Conservation (phyloP, 2,797 vertebrate species). For the Cyprinella venusta region DNA sequence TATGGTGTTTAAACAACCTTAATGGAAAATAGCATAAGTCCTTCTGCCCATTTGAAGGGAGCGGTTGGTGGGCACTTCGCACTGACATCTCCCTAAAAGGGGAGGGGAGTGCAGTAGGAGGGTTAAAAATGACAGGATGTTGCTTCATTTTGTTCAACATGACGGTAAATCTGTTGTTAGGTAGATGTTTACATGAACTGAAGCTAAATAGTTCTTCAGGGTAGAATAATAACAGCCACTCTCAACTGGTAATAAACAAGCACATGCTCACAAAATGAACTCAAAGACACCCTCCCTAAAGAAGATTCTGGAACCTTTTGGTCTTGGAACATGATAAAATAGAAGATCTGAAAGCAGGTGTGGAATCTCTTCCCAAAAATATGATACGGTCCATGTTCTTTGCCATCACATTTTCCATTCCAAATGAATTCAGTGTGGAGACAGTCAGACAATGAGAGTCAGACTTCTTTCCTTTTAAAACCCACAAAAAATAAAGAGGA, state of each 20-base stretch:
- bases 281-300: slow-evolving; percentile 7
- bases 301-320: slow-evolving; percentile 25
- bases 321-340: slow-evolving; percentile 42
- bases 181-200: slow-evolving; percentile 17
- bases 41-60: slow-evolving; percentile 4
- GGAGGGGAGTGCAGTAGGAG: background rate
- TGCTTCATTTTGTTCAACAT: background rate
- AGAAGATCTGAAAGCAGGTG: slow-evolving; percentile 31
- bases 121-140: background rate
- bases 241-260: slow-evolving; percentile 4
- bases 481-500: slow-evolving; percentile 10
- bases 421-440: slow-evolving; percentile 33
- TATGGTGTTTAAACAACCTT: slow-evolving; percentile 48
- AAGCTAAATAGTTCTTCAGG: slow-evolving; percentile 12
- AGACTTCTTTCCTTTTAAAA: slow-evolving; percentile 10
- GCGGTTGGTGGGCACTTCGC: background rate
- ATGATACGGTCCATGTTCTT: background rate
- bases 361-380: slow-evolving; percentile 28
- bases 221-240: background rate
- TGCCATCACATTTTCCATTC: slow-evolving; percentile 28
- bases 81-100: slow-evolving; percentile 20
- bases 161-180: slow-evolving; percentile 27
- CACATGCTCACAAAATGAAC: slow-evolving; percentile 21
- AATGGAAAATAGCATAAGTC: slow-evolving; percentile 20
- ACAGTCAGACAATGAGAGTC: slow-evolving; percentile 25